Percentiles rank a stretch among this genome's conserved stretches.
Evolutionary conservation across 2,113 vertebrate species (phyloP).

Genomic region (Podarcis muralis): DNA sequence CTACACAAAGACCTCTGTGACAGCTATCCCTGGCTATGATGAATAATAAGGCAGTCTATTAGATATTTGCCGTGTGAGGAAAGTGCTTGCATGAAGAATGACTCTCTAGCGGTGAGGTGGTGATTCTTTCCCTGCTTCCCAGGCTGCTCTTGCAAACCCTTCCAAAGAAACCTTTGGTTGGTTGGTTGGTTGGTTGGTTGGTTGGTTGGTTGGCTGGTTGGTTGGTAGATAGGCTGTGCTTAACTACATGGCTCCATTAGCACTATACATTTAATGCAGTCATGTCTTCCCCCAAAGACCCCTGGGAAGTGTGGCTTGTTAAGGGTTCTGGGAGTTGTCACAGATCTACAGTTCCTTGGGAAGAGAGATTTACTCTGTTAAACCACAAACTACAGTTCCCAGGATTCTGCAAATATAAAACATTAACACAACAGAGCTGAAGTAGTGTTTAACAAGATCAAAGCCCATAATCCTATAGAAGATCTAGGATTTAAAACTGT

Average conservation of each 20-base stretch:
- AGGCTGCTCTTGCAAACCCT: background rate
- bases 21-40: conserved; percentile 32
- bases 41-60: conserved; percentile 27
- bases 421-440: background rate
- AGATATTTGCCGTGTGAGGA: conserved; percentile 19
- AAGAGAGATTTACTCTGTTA: too few species aligned
- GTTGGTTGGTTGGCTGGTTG: conserved; percentile 25
- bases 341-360: too few species aligned
- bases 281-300: too few species aligned
- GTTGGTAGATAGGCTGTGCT: background rate
- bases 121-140: background rate
- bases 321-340: too few species aligned
- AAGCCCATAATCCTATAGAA: background rate
- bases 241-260: too few species aligned
- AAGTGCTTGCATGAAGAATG: conserved; percentile 10
- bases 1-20: background rate
- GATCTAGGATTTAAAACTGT: background rate
- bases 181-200: conserved; percentile 20
- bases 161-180: background rate
- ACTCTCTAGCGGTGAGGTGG: background rate
- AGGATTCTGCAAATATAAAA: too few species aligned
- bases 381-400: too few species aligned
- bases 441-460: background rate
- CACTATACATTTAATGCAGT: too few species aligned
- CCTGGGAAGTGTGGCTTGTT: too few species aligned